Evolutionary conservation across 2,888 invertebrate species (phyloP).

Genomic region (Spodoptera picta): DNA sequence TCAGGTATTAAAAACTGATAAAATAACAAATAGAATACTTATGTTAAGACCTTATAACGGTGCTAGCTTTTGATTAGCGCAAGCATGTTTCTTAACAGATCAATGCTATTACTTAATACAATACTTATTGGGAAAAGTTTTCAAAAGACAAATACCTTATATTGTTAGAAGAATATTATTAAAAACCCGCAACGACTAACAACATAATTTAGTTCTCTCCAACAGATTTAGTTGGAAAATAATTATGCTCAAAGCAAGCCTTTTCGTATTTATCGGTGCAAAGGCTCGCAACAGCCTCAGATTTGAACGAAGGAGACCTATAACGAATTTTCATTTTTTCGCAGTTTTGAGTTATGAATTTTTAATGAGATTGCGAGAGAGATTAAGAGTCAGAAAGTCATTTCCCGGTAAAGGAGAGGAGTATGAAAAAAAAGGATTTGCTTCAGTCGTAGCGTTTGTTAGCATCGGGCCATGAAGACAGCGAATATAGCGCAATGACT

Average conservation of each 20-base stretch:
- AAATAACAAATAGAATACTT: too few species aligned
- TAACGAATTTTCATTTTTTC: slow-evolving; percentile 86
- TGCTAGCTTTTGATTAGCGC: too few species aligned
- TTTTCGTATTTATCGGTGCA: slow-evolving; percentile 20
- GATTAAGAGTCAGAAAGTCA: slow-evolving; percentile 89
- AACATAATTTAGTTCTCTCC: background rate
- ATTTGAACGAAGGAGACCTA: slow-evolving; percentile 58
- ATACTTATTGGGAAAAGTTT: too few species aligned
- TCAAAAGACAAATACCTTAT: too few species aligned
- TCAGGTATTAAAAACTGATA: too few species aligned
- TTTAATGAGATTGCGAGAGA: slow-evolving; percentile 90
- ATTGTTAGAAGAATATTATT: too few species aligned
- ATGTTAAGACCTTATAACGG: too few species aligned
- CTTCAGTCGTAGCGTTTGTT: slow-evolving; percentile 82
- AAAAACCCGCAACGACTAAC: background rate
- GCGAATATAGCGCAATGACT: slow-evolving; percentile 33
- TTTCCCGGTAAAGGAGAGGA: slow-evolving; percentile 87
- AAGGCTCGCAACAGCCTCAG: slow-evolving; percentile 25
- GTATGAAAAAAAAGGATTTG: slow-evolving; percentile 80
- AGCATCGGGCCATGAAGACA: slow-evolving; percentile 67
- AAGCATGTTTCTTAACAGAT: too few species aligned
- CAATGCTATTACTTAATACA: too few species aligned
- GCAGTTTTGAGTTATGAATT: slow-evolving; percentile 90
- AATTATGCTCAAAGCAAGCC: slow-evolving; percentile 36
- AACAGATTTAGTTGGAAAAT: slow-evolving; percentile 23